A percentile compares a stretch with the other conserved stretches of the same genome.
phyloP scores from a whole-genome alignment of 2,888 invertebrate genomes.

The Ryuthela nishihirai region DNA sequence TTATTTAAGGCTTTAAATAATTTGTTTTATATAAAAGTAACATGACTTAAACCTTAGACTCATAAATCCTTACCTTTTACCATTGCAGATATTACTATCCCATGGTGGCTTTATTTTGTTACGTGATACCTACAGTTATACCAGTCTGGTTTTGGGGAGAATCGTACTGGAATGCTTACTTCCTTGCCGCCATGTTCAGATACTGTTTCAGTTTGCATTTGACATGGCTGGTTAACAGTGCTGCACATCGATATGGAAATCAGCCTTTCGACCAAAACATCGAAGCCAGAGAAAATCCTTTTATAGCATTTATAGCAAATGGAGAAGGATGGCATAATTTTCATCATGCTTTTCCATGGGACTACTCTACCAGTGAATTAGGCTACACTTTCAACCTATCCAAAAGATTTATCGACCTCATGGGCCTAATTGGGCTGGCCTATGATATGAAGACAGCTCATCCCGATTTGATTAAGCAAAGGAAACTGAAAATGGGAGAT shows the following conservation, averaged over 20 bases:
- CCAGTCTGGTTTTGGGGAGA: slow-evolving; percentile 84
- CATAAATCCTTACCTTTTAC: too few relatives aligned
- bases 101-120: slow-evolving; percentile 45
- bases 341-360: slow-evolving; percentile 47
- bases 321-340: slow-evolving; percentile 51
- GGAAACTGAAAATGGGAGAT: slow-evolving; percentile 32
- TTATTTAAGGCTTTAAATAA: too few relatives aligned
- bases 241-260: slow-evolving; percentile 55
- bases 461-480: slow-evolving; percentile 20
- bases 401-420: slow-evolving; percentile 50
- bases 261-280: slow-evolving; percentile 52
- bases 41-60: too few relatives aligned
- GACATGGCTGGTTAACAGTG: slow-evolving; percentile 56
- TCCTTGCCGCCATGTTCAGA: slow-evolving; percentile 70
- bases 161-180: slow-evolving; percentile 69
- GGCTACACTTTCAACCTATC: slow-evolving; percentile 49
- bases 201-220: slow-evolving; percentile 64
- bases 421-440: slow-evolving; percentile 49
- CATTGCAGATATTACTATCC: slow-evolving; percentile 39
- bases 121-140: slow-evolving; percentile 62
- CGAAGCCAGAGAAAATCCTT: slow-evolving; percentile 50
- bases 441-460: slow-evolving; percentile 43
- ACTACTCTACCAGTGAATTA: slow-evolving; percentile 48
- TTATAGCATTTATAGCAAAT: slow-evolving; percentile 48
- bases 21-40: too few relatives aligned